Base-by-base conservation (phyloP, 1,140 invertebrate genomes). In the Brachionus rubens region DNA sequence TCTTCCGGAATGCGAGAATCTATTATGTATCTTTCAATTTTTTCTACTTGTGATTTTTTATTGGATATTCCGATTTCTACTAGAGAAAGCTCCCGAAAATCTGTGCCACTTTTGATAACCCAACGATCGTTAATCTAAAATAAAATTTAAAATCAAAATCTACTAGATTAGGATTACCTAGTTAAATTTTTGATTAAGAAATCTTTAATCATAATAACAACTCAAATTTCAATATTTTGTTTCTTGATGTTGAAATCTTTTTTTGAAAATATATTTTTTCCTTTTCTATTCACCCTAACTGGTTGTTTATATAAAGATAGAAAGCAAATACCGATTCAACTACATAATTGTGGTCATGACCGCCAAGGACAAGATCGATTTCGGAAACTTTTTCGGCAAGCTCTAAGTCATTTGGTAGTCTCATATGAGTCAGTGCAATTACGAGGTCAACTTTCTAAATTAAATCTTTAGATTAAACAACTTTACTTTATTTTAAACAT, bases 391-490 rank as follows among this genome's bases (percentile, higher is more conserved):
- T 87, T 83, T 92, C 90, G 0, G 92, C 92, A 46, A 94, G 82
- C 79, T 89, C 88, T 5, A 90, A 87, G 82, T 95, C 93, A 84
- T 94, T 95, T 19, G 91, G 91, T 48, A 90, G 92, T 46, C 92
- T 84, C 92, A 94, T 94, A 80, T 95, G 93, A 0, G 93, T 94
- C 40, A 95, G 82, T 0, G 93, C 92, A 81, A 95, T 93, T 0
- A 94, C 89, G 79, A 91, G 88, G 82, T 94, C 91, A 72, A 48
- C 30, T 40, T 30, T 19, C 68, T 48, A 7, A 41, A 12, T 50
- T 36, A 46, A 19, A 46, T 36, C 28, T 30, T 24, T 9, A 16
- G 3, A 28, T 19, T 70, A 43, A 24, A 47, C 33, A 28, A 67
- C 1, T 30, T 59, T 40, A 19, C 9, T 36, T 5, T 5, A 36